Conservation (phyloP, 2,113 vertebrate genomes). For the Ia io region DNA sequence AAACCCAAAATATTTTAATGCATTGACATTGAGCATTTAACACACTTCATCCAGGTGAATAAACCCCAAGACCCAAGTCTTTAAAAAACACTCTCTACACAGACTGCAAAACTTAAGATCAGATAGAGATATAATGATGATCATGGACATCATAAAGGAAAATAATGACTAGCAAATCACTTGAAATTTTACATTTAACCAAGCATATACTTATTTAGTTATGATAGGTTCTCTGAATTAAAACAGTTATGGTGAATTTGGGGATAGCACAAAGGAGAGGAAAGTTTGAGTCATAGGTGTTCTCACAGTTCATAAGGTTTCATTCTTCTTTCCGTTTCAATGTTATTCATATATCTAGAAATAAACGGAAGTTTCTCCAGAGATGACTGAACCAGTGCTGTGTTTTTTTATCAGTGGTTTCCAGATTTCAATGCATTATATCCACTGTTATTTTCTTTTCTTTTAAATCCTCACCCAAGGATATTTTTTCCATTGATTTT, state of each 20-base stretch:
- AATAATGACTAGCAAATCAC: neutral
- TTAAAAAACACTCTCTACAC: neutral
- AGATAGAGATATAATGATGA: neutral
- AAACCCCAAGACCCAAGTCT: neutral
- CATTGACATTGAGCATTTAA: neutral
- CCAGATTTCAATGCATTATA: neutral
- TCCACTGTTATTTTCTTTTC: neutral
- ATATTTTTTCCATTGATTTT: no score
- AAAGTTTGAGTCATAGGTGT: neutral
- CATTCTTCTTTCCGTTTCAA: neutral
- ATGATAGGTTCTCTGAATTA: neutral
- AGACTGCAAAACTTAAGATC: neutral
- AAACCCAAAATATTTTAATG: neutral
- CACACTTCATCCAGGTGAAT: neutral
- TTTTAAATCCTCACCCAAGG: no score
- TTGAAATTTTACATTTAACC: neutral
- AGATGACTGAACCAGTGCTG: neutral
- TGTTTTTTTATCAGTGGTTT: neutral
- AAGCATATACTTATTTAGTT: neutral
- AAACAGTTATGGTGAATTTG: neutral
- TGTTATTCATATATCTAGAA: neutral
- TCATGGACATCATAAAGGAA: neutral
- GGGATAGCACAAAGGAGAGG: neutral
- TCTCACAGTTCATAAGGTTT: neutral
- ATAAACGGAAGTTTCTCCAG: neutral